Conservation (phyloP, 2,113 vertebrate genomes). For the Pycnonotus jocosus region DNA sequence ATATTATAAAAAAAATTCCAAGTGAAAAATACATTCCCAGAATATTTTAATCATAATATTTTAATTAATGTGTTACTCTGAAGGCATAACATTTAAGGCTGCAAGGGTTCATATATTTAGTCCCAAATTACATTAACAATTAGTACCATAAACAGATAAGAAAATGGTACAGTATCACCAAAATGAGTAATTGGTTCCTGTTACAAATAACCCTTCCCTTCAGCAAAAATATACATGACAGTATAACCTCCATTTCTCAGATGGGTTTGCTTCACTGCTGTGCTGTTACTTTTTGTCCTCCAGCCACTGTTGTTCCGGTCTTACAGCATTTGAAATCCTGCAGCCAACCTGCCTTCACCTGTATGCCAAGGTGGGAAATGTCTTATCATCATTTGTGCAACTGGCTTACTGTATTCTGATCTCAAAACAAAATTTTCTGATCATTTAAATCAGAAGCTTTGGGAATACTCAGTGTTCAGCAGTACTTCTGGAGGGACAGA, state of each 20-base stretch:
- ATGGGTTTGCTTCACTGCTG: neutral
- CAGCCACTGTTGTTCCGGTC: neutral
- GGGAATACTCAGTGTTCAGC: neutral
- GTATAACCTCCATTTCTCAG: neutral
- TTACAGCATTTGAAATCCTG: neutral
- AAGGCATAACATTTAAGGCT: neutral
- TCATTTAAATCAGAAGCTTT: neutral
- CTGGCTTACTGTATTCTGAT: neutral
- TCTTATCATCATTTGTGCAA: neutral
- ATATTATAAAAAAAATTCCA: neutral
- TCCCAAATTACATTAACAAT: neutral
- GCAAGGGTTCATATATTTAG: neutral
- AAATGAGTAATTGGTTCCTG: neutral
- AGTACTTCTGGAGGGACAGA: neutral
- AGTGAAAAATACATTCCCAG: conserved; percentile 9
- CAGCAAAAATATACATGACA: neutral
- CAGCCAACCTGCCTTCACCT: neutral
- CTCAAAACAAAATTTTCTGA: neutral
- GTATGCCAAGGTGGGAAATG: neutral
- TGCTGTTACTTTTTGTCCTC: neutral
- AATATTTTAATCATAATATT: conserved; percentile 44
- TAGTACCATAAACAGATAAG: neutral
- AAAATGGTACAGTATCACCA: neutral
- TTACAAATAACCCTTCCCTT: neutral
- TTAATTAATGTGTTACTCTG: neutral